Conservation (phyloP, 2,888 invertebrate genomes). For the Latrodectus elegans region DNA sequence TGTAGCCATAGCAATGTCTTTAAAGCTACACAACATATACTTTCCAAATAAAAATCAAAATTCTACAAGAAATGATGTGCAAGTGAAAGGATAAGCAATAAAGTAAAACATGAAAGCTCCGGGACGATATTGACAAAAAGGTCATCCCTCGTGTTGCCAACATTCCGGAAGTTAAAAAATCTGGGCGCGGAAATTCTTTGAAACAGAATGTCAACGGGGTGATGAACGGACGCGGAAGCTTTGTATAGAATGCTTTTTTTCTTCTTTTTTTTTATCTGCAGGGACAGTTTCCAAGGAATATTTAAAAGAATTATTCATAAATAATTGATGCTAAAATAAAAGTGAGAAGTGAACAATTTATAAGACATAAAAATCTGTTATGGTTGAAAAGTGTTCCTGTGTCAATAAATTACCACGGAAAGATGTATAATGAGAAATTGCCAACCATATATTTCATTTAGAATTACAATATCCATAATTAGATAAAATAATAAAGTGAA, state of each 20-base stretch:
- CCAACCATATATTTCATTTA: too few species aligned
- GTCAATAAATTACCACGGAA: too few species aligned
- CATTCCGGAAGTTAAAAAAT: constrained; percentile 28
- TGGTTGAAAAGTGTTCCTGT: too few species aligned
- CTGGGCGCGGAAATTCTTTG: constrained; percentile 34
- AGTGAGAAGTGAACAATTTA: neutral
- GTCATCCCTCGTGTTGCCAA: constrained; percentile 9
- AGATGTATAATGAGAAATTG: too few species aligned
- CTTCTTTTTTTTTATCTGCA: neutral
- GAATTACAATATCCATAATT: too few species aligned
- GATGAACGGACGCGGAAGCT: constrained; percentile 48
- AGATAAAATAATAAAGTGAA: too few species aligned
- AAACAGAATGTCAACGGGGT: constrained; percentile 35
- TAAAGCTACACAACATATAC: neutral
- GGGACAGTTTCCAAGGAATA: neutral
- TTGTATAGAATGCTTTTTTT: neutral
- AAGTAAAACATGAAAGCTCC: too few species aligned
- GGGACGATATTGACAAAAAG: neutral
- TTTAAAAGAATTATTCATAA: constrained; percentile 1
- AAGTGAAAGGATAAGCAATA: too few species aligned
- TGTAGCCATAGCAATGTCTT: constrained; percentile 44
- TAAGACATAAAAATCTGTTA: too few species aligned
- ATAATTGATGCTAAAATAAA: neutral
- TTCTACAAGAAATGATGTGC: too few species aligned
- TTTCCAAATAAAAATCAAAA: too few species aligned